phyloP scores from a whole-genome alignment of 2,113 vertebrate species.

The Jaculus jaculus region DNA sequence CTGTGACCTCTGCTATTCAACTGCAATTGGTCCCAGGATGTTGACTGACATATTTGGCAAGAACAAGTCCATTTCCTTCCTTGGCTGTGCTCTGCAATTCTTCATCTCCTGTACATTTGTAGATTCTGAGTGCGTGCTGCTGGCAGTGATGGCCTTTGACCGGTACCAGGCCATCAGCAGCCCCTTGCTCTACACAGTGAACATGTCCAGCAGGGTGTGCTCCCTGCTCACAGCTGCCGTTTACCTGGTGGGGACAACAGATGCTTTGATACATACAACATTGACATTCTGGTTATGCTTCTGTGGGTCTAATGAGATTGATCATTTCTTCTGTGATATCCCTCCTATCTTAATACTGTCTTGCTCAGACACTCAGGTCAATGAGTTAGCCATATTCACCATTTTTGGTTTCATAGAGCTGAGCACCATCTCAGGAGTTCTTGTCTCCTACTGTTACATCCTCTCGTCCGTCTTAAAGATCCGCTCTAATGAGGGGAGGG shows the following conservation, averaged over 20 bases:
- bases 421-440: conserved; percentile 5
- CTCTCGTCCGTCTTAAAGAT: conserved; percentile 50
- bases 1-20: conserved; percentile 54
- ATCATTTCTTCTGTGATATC: conserved; percentile 68
- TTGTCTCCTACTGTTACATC: conserved; percentile 62
- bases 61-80: not conserved
- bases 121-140: conserved; percentile 55
- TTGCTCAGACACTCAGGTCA: conserved; percentile 52
- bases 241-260: not conserved
- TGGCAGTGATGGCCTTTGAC: conserved; percentile 64
- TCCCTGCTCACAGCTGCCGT: not conserved
- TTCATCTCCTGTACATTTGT: conserved; percentile 51
- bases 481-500: not conserved
- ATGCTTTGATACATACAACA: not conserved
- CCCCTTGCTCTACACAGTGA: conserved; percentile 45
- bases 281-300: conserved; percentile 26
- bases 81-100: conserved; percentile 56
- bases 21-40: conserved; percentile 36
- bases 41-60: not conserved
- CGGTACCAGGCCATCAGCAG: conserved; percentile 43
- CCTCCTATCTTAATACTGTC: conserved; percentile 18
- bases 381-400: conserved; percentile 44
- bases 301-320: conserved; percentile 55
- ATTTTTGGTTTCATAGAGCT: conserved; percentile 62
- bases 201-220: conserved; percentile 44